Percentiles rank a stretch among this genome's conserved stretches.
These are phyloP conservation scores for Nanger granti DNA, from an alignment of 2,113 vertebrate genomes.

Conservation along the genomic window DNA sequence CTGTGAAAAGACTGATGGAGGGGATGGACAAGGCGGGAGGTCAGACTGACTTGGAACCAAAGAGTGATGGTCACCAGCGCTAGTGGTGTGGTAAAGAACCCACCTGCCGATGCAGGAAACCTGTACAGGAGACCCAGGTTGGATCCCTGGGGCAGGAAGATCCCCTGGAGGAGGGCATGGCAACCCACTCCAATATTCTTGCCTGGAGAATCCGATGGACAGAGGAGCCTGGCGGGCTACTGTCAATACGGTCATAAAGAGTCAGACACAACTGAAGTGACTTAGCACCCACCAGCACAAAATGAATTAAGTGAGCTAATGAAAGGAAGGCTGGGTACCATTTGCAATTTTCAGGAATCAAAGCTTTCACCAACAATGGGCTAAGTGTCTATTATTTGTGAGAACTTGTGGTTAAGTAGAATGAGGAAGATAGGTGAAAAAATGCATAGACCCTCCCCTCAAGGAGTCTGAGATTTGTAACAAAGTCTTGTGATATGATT, in stretches of 20 bases:
- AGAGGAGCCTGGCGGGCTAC: not conserved
- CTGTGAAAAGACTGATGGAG: not conserved
- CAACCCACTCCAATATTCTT: not conserved
- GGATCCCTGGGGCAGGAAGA: not conserved
- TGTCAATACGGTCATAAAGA: not conserved
- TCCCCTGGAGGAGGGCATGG: not conserved
- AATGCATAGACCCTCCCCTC: not conserved
- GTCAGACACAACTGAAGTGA: not conserved
- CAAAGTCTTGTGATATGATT: not conserved
- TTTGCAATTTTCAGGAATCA: not conserved
- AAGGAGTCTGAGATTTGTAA: not conserved
- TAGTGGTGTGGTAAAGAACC: not conserved
- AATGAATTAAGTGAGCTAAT: not conserved
- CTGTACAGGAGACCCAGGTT: not conserved
- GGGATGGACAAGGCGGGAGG: not conserved
- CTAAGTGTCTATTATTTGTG: not conserved
- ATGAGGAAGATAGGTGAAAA: not conserved
- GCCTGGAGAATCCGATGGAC: not conserved
- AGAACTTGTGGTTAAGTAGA: not conserved
- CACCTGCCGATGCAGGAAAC: not conserved
- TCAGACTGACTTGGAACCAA: not conserved
- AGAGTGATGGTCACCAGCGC: rapidly evolving
- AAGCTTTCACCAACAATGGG: not conserved
- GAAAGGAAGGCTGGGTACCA: not conserved
- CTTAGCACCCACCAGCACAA: not conserved